These are phyloP conservation scores for Myripristis jacobus DNA, from an alignment of 2,797 vertebrate species.

Conservation along the genomic window DNA sequence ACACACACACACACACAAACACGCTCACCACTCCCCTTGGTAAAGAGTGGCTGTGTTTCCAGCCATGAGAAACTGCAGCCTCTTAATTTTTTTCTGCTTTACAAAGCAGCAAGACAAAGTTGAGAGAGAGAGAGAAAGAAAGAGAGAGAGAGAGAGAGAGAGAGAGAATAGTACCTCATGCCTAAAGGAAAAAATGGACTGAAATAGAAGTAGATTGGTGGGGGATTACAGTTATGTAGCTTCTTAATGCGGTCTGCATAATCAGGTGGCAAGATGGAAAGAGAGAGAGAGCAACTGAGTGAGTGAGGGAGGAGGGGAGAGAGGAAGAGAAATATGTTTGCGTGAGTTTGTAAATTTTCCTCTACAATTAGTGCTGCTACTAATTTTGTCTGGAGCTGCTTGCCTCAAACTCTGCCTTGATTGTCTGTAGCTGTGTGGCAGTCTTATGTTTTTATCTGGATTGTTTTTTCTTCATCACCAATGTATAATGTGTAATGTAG, in stretches of 20 bases:
- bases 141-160: conserved; percentile 11
- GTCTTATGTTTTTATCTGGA: too few species aligned
- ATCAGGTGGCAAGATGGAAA: conserved; percentile 18
- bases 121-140: conserved; percentile 12
- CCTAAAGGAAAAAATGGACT: background rate
- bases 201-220: conserved; percentile 20
- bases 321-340: background rate
- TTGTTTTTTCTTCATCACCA: too few species aligned
- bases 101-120: background rate
- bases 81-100: too few species aligned
- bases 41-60: conserved; percentile 51
- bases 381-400: background rate
- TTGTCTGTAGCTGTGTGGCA: background rate
- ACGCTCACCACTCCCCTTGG: conserved; percentile 2
- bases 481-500: background rate
- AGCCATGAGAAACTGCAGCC: conserved; percentile 22
- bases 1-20: conserved; percentile 11
- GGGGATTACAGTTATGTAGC: conserved; percentile 41
- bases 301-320: background rate
- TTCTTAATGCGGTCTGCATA: conserved; percentile 18
- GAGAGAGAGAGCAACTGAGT: conserved; percentile 16
- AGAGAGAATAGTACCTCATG: too few species aligned
- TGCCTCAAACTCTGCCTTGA: background rate
- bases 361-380: background rate
- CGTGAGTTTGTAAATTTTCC: conserved; percentile 12